phyloP scores from a whole-genome alignment of 2,797 vertebrate genomes.

The Pipistrellus kuhlii region DNA sequence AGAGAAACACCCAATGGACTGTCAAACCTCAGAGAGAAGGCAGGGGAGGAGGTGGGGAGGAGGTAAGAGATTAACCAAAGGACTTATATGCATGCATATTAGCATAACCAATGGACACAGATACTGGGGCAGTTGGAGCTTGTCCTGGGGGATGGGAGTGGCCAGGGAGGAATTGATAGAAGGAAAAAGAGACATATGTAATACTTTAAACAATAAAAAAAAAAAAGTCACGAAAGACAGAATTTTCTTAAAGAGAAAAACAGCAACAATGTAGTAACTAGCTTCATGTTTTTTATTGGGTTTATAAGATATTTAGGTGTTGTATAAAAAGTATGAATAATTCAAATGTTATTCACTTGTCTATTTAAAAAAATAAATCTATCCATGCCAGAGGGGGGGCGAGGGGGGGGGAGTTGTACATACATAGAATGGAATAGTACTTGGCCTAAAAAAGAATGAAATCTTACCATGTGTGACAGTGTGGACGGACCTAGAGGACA shows the following conservation, averaged over 20 bases:
- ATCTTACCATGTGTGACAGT: background rate
- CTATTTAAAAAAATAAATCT: constrained; percentile 27
- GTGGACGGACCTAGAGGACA: background rate
- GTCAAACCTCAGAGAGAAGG: no score
- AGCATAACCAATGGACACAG: no score
- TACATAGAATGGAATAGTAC: background rate
- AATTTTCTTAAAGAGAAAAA: background rate
- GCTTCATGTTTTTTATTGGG: constrained; percentile 31
- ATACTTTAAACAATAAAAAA: no score
- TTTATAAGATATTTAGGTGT: constrained; percentile 23
- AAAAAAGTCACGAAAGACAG: constrained; percentile 31
- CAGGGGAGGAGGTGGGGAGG: no score
- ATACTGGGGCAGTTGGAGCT: no score
- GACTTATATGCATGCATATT: no score
- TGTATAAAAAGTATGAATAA: background rate
- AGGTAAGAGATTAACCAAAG: no score
- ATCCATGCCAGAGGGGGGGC: background rate
- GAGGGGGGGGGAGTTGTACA: no score
- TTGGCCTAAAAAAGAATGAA: background rate
- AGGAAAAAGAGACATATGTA: no score
- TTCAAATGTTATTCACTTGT: constrained; percentile 12
- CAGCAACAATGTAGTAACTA: background rate
- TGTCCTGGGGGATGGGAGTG: no score
- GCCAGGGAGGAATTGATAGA: no score
- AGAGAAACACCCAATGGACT: no score